Base-by-base conservation (phyloP, 2,113 vertebrate genomes). In the Pseudopipra pipra region DNA sequence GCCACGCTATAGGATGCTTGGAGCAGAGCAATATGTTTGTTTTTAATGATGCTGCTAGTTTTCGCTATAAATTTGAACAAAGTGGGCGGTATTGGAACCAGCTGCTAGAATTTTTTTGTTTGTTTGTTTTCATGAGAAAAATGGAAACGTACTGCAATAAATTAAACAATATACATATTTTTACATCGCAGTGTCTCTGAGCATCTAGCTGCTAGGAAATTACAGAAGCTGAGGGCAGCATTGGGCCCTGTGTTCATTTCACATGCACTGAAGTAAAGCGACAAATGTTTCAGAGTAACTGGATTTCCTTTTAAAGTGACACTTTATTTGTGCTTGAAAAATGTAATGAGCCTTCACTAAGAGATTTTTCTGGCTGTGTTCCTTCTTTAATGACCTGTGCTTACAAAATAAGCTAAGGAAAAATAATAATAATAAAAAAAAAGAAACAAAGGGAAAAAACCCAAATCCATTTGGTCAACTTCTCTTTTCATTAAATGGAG, bases 61-160 rank as follows among this genome's bases (percentile, higher is more conserved):
- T 97, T 96, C 27, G 44, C 90, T 95, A 85, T 96, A 95, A 95
- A 96, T 97, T 95, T 97, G 89, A 95, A 94, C 73, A 96, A 95
- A 97, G 94, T 96, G 87, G 85, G 89, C 74, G 65, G 90, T 91
- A 95, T 89, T 84, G 94, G 93, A 96, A 96, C 74, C 86, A 96
- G 91, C 88, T 90, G 70, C 66, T 91, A 74, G 68, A 73, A 46
- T 68, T 91, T 95, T 87, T 86, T 96, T 96, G 86, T 91, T 87
- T 81, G 76, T 96, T 97, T 95, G 86, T 95, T 97, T 97, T 96
- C 94, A 73, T 59, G 74, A 92, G 77, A 94, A 96, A 97, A 96
- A 97, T 85, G 93, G 62, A 76, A 96, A 90, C 30, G 65, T 52
- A n/a, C 92, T 89, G 76, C 91, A 85, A 90, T 93, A 95, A 91